Evolutionary conservation across 2,888 invertebrate genomes (phyloP).

Genomic region (Acleris laterana): DNA sequence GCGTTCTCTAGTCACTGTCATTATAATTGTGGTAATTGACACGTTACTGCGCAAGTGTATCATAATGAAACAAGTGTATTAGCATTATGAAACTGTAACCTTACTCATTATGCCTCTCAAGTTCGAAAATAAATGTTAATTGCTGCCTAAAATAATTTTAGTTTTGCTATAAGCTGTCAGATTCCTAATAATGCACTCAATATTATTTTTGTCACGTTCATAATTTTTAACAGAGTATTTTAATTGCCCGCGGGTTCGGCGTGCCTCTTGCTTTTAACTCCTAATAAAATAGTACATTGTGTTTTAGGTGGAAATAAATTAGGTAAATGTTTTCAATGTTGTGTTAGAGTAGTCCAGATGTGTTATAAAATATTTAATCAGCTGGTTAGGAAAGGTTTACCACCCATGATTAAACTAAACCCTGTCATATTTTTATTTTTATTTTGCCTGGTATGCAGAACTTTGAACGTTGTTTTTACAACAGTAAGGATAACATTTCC

Average conservation of each 20-base stretch:
- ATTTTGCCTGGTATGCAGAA: no score
- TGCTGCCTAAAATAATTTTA: conserved; percentile 3
- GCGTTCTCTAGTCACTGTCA: no score
- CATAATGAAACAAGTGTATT: no score
- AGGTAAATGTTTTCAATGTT: conserved; percentile 27
- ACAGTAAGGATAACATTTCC: no score
- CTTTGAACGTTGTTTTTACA: no score
- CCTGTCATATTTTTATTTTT: no score
- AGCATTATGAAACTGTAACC: no score
- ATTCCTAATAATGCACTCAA: conserved; percentile 23
- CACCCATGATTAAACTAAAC: conserved; percentile 7
- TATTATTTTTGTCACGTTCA: no score
- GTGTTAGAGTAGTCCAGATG: conserved; percentile 21
- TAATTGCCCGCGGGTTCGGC: background rate
- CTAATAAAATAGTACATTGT: conserved; percentile 21
- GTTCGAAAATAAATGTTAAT: no score
- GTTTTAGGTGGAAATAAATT: conserved; percentile 22
- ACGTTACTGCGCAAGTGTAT: no score
- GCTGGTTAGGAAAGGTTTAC: conserved; percentile 21
- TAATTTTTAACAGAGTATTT: conserved; percentile 1
- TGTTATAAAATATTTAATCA: conserved; percentile 12
- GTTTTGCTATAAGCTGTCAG: conserved; percentile 9
- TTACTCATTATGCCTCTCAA: no score
- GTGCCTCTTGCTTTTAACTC: conserved; percentile 3
- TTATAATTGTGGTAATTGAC: no score